Conservation (phyloP, 2,113 vertebrate genomes). For the Albula goreensis region DNA sequence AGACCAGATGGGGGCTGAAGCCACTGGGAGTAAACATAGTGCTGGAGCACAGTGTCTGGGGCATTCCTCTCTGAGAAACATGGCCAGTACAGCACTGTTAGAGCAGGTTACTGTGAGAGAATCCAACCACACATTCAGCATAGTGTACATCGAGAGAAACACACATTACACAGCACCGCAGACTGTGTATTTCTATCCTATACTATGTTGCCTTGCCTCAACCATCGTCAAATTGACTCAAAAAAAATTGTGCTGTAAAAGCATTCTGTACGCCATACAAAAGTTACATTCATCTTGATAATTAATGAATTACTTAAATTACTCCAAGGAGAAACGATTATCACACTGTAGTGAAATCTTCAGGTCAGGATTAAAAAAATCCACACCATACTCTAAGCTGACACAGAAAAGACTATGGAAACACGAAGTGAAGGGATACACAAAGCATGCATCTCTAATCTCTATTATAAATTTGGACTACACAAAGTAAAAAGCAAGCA, state of each 20-base stretch:
- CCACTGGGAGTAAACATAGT: conserved; percentile 84
- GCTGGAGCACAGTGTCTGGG: conserved; percentile 79
- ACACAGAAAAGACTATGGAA: too few species aligned
- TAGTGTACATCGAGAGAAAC: background rate
- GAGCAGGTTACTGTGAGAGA: background rate
- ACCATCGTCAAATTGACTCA: too few species aligned
- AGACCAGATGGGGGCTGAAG: conserved; percentile 79
- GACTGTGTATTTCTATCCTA: background rate
- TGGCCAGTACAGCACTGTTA: background rate
- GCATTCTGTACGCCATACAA: too few species aligned
- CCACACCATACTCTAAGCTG: too few species aligned
- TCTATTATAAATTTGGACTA: too few species aligned
- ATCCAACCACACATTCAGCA: background rate
- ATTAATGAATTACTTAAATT: too few species aligned
- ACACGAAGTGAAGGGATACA: too few species aligned
- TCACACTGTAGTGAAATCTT: background rate
- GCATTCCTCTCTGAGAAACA: conserved; percentile 79
- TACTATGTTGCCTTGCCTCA: too few species aligned
- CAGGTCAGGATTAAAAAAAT: background rate
- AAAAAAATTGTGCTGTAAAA: too few species aligned
- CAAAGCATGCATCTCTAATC: too few species aligned
- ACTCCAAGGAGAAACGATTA: background rate
- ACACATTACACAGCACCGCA: background rate
- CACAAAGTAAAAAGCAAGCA: conserved; percentile 52
- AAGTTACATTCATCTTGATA: too few species aligned